phyloP scores from a whole-genome alignment of 2,888 invertebrate species.

The Athrips mouffetella region DNA sequence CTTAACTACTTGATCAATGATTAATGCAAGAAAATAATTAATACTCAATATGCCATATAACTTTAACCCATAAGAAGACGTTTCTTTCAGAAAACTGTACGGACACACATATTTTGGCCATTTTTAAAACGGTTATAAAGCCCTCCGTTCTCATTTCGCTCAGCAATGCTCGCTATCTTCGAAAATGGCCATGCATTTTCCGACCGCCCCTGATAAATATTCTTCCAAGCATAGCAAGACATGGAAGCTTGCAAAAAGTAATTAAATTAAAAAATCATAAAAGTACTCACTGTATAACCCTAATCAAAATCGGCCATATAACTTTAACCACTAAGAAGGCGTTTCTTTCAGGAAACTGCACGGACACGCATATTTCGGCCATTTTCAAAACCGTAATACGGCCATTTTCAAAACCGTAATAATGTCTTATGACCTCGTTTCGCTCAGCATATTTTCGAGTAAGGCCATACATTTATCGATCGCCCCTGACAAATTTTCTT shows the following conservation, averaged over 20 bases:
- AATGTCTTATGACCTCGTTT: conserved; percentile 79
- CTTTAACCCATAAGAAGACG: conserved; percentile 80
- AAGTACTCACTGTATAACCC: conserved; percentile 61
- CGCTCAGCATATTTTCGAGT: conserved; percentile 85
- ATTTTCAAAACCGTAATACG: no score
- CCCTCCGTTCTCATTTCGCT: conserved; percentile 83
- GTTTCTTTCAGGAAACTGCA: conserved; percentile 85
- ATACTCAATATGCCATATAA: conserved; percentile 74
- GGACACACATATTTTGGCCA: conserved; percentile 82
- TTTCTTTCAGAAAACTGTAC: conserved; percentile 86
- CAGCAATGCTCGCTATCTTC: conserved; percentile 85
- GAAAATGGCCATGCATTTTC: conserved; percentile 82
- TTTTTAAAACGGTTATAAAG: conserved; percentile 82
- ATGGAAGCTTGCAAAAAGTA: no score
- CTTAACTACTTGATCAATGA: no score
- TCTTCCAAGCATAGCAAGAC: no score
- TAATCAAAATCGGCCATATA: conserved; percentile 67
- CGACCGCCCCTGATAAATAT: conserved; percentile 85
- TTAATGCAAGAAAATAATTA: no score
- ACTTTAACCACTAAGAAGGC: conserved; percentile 80
- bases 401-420: conserved; percentile 84
- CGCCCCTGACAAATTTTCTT: conserved; percentile 84
- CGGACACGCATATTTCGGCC: conserved; percentile 83
- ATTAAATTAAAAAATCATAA: not conserved
- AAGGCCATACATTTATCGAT: conserved; percentile 84